Percentiles rank a stretch among this genome's conserved stretches.
Evolutionary conservation across 2,888 invertebrate species (phyloP).

Genomic region (Neuroscelio doddi): DNA sequence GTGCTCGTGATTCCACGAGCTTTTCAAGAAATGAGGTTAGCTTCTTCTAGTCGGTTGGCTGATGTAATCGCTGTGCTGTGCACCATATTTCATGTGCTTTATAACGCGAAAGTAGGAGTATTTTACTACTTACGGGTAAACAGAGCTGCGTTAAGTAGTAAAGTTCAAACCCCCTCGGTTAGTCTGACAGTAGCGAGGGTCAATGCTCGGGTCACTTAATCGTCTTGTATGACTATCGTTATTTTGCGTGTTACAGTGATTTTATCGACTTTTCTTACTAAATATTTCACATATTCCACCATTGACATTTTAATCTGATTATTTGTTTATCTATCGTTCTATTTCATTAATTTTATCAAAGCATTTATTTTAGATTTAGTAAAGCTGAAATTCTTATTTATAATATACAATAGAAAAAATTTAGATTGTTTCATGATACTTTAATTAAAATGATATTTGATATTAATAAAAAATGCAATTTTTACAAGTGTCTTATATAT

Average conservation of each 20-base stretch:
- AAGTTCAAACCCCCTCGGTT: slow-evolving; percentile 31
- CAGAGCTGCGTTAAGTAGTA: slow-evolving; percentile 60
- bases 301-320: too few species aligned
- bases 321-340: too few species aligned
- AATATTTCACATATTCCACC: too few species aligned
- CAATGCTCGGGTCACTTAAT: slow-evolving; percentile 34
- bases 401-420: too few species aligned
- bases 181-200: slow-evolving; percentile 44
- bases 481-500: slow-evolving; percentile 1
- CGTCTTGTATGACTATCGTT: slow-evolving; percentile 10
- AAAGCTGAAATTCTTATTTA: too few species aligned
- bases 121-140: slow-evolving; percentile 57
- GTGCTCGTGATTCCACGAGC: too few species aligned
- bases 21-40: slow-evolving; percentile 44
- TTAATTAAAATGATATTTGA: too few species aligned
- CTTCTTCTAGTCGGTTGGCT: slow-evolving; percentile 58
- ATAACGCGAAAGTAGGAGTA: slow-evolving; percentile 54
- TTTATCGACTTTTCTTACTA: too few species aligned
- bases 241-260: slow-evolving; percentile 2
- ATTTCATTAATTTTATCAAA: too few species aligned
- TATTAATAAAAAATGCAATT: too few species aligned
- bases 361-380: too few species aligned
- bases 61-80: slow-evolving; percentile 59
- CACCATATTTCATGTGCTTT: slow-evolving; percentile 64
- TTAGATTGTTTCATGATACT: too few species aligned